Evolutionary conservation across 2,888 invertebrate species (phyloP), one percentile per base, ranked within the genome.

Genomic region (Leucoma salicis): DNA sequence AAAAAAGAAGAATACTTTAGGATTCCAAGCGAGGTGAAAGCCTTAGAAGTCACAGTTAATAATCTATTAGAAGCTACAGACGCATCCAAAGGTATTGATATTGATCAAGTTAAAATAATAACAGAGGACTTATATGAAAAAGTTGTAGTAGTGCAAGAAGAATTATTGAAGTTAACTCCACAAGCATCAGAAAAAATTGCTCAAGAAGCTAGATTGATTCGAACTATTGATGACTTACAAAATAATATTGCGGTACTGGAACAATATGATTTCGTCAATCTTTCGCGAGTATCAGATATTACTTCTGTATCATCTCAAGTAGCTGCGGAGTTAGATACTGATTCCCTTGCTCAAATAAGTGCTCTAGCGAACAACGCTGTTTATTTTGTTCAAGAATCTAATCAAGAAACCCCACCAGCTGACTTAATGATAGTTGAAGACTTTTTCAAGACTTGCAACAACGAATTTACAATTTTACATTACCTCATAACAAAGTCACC

Each of bases 261-360:
- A 61, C 74, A 84, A 51, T 80, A 73, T 57, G 74, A 84, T 47
- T 82, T 85, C 42, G 66, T 88, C 6, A 78, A 85, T 40, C 59
- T 86, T 29, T 74, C 80, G 10, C 61, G 65, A 44, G 66, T 61
- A 24, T 82, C 82, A 2, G 79, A 87, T 31, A 63, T 80, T n/a
- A 53, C 62, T 10, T 72, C 67, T 46, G 46, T 48, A 13, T 74
- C 76, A 8, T 68, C 72, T 14, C 72, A 78, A 45, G 15, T 70
- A 6, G 82, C 76, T 10, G 41, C 54, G 12, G 78, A 80, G 68
- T 51, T 75, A 18, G 73, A 82, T 64, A 60, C 74, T 3, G 74
- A 81, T 31, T 71, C 77, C 24, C 56, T 86, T 3, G 49, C 59
- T 10, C 63, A 80, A 47, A 76, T 82, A 38, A 68, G 77, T 42